Percentiles rank a stretch among this genome's conserved stretches.
Conservation (phyloP, 2,797 vertebrate genomes). For the Borostomias antarcticus region DNA sequence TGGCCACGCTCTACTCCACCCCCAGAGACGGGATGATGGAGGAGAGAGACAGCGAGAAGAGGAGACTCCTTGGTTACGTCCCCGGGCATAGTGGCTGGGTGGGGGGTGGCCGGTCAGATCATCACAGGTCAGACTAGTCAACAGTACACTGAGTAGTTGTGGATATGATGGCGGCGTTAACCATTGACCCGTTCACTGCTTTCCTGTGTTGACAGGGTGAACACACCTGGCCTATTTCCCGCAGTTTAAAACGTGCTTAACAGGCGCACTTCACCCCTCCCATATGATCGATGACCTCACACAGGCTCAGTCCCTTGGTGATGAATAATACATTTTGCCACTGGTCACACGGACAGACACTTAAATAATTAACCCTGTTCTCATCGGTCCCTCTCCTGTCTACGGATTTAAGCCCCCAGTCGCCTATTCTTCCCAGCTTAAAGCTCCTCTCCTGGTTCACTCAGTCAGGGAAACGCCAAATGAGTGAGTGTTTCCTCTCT, state of each 20-base stretch:
- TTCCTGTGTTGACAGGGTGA: not conserved
- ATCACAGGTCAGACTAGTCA: too few relatives aligned
- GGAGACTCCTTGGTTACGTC: too few relatives aligned
- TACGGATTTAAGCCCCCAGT: not conserved
- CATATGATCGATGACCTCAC: conserved; percentile 15
- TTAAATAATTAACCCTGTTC: conserved; percentile 19
- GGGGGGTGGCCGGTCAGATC: too few relatives aligned
- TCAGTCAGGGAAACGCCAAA: conserved; percentile 7
- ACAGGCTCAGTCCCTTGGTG: conserved; percentile 6
- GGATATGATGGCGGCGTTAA: not conserved
- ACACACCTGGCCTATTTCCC: not conserved
- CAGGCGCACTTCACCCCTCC: too few relatives aligned
- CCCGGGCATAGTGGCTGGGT: too few relatives aligned
- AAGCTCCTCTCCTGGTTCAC: too few relatives aligned
- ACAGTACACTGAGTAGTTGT: too few relatives aligned
- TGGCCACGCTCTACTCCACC: not conserved
- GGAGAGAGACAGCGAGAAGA: too few relatives aligned
- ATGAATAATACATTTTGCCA: conserved; percentile 54
- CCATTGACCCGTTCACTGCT: not conserved
- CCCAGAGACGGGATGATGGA: not conserved
- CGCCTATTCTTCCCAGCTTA: conserved; percentile 24
- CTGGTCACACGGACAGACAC: conserved; percentile 44
- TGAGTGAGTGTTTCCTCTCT: conserved; percentile 38
- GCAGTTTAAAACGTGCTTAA: too few relatives aligned
- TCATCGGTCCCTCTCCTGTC: conserved; percentile 10